Evolutionary conservation across 1,140 invertebrate genomes (phyloP).

Genomic region (Drosophila eugracilis): DNA sequence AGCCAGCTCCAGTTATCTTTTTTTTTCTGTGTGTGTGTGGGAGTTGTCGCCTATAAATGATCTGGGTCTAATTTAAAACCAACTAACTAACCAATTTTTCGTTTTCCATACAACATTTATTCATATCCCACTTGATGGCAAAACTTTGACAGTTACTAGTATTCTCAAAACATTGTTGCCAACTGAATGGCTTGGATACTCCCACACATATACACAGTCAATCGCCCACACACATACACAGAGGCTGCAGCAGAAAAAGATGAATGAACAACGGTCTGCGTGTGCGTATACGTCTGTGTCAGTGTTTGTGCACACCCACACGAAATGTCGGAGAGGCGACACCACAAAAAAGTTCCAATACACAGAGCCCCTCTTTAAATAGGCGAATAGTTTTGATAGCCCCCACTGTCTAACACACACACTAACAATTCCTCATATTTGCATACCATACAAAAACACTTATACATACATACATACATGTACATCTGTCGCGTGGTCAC

Average conservation of each 20-base stretch:
- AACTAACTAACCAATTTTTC: neutral
- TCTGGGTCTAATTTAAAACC: slow-evolving; percentile 11
- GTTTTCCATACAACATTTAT: slow-evolving; percentile 13
- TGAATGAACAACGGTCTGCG: slow-evolving; percentile 56
- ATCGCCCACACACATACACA: slow-evolving; percentile 14
- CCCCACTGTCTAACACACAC: slow-evolving; percentile 11
- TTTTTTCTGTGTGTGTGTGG: slow-evolving; percentile 23
- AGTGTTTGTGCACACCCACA: slow-evolving; percentile 44
- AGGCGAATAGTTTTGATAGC: slow-evolving; percentile 43
- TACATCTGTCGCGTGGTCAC: slow-evolving; percentile 29
- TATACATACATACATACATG: neutral
- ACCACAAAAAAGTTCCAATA: slow-evolving; percentile 47
- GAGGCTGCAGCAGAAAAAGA: slow-evolving; percentile 54
- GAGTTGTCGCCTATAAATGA: slow-evolving; percentile 39
- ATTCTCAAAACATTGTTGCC: slow-evolving; percentile 30
- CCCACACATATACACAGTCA: slow-evolving; percentile 31
- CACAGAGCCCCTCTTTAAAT: slow-evolving; percentile 38
- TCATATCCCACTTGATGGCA: slow-evolving; percentile 1
- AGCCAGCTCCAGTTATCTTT: slow-evolving; percentile 40
- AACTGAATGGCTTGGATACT: slow-evolving; percentile 30
- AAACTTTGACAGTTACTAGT: neutral
- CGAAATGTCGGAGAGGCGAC: slow-evolving; percentile 37
- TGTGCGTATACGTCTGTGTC: slow-evolving; percentile 14
- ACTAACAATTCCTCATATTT: slow-evolving; percentile 25
- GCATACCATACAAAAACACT: slow-evolving; percentile 12